Evolutionary conservation across 2,113 vertebrate species (phyloP), one percentile per base, ranked within the genome.

Genomic region (Theristicus caerulescens): DNA sequence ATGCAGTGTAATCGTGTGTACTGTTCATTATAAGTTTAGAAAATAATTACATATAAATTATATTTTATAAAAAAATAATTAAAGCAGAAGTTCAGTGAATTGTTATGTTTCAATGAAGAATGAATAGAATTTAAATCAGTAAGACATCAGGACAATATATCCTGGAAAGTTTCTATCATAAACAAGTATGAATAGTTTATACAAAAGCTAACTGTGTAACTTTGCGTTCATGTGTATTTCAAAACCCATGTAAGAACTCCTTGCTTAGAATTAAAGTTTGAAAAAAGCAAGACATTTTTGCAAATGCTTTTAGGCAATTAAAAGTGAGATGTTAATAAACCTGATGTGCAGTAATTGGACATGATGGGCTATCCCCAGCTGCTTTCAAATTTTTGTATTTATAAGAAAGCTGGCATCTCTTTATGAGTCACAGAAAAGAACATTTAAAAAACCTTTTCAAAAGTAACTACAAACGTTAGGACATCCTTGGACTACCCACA

Each of bases 401-500:
- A 36, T 36, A 64, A 83, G 70, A 69, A 80, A 70, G 26, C 10
- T 47, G 64, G 29, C 26, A 58, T 42, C 36, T 34, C 54, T 67
- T 61, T 46, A 16, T 2, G 17, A 80, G 27, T 21, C 25, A 18
- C 25, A 66, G 29, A 40, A 59, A 76, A 82, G 8, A 82, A 88
- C 0, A 0, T 19, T 44, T 20, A 27, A 46, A 86, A 76, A 69
- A 16, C 0, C 1, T 42, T 51, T 78, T 46, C 26, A 78, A 62
- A 86, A 70, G 31, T 9, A 38, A 34, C 84, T 69, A 59, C 31
- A 71, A 71, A 52, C 4, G 2, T 25, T 32, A 71, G 15, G 46
- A 55, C 26, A 67, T 34, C 13, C 24, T 42, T 40, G 18, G 9
- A 46, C 46, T 46, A 91, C 6, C 13, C 51, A 73, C 1, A 62